phyloP scores from a whole-genome alignment of 2,113 vertebrate species.

The cattle (Bos taurus) region ARS-UCD2.0 NC_037337.1:9073001-9073500 shows the following conservation, averaged over 20 bases:
- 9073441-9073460: background rate
- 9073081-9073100: background rate
- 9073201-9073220: background rate
- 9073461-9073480: background rate
- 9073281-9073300: background rate
- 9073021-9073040: background rate
- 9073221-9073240: background rate
- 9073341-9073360: background rate
- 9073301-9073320: background rate
- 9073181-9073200: background rate
- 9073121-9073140: background rate
- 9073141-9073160: background rate
- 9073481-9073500: background rate
- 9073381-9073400: background rate
- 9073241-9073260: background rate
- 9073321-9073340: background rate
- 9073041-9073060: background rate
- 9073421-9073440: background rate
- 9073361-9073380: background rate
- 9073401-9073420: background rate
- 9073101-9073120: background rate
- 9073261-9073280: background rate
- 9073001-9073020: background rate
- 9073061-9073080: background rate
- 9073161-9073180: background rate